Base-by-base conservation (phyloP, 2,113 vertebrate species). In the Girardinichthys multiradiatus region DNA sequence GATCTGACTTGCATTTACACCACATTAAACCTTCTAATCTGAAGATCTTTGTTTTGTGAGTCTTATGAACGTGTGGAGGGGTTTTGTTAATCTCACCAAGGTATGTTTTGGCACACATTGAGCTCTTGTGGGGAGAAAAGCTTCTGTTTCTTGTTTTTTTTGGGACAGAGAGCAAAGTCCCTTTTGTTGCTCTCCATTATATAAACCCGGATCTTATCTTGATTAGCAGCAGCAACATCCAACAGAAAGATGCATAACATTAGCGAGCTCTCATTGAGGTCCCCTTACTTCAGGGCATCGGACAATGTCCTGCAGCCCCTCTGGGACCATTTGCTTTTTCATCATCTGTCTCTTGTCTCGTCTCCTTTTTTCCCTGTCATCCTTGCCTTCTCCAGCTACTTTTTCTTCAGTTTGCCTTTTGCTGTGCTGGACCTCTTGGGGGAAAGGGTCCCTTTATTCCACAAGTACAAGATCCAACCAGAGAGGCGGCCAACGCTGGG, bases 381-480 rank as follows among this genome's bases (percentile, higher is more conserved):
- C 1, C 77, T 94, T 0, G 82, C 90, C 31, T 92, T 93, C 80
- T 91, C 72, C 80, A 87, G 91, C 72, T 94, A 91, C 39, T 66
- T 93, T 29, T 31, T 88, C 67, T 93, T 90, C 87, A 87, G 90
- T 33, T 0, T 89, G 27, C 93, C 93, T 64, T 93, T 93, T 69
- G 60, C 91, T 8, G 35, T 83, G 0, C 2, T 93, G 58, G 93
- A 94, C 72, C 81, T 94, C 21, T 61, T 93, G 68, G 93, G 90
- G 57, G 81, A 92, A 14, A 81, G 74, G 30, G 37, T 85, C 51
- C 85, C 89, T 35, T 76, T 67, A 2, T 74, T 93, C 62, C 48
- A 90, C 62, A 74, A 80, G 48, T 91, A 91, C 84, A 94, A 93
- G 86, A 92, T 94, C 86, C 94, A 94, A 39, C 82, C 81, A 60